Base-by-base conservation (phyloP, 2,888 invertebrate genomes). In the Caenorhabditis sinica region DNA sequence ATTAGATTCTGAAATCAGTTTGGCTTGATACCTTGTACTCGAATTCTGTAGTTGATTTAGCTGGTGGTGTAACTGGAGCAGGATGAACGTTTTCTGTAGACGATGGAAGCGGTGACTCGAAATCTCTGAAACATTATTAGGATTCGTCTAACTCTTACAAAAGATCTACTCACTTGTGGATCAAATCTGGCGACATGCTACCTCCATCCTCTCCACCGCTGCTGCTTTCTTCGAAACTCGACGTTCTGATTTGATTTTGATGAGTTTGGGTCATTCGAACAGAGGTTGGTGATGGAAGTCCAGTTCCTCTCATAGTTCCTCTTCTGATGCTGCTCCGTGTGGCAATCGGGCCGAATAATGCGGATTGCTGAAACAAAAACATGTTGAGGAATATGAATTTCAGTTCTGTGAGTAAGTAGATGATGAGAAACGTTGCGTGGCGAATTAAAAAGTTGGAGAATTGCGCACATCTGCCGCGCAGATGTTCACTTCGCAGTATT, bases 281-380 rank as follows among this genome's bases (percentile, higher is more conserved):
- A 15, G 63, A 65, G 28, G 65, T 9, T 40, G 81, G 72, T 11
- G 80, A 79, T 43, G 75, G 75, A 36, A 84, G 56, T 58, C 68
- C 73, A 23, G 65, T 68, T 66, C 61, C 69, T 33, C 80, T 75
- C 80, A 84, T 80, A 25, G 53, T 58, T 43, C 69, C 58, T 56
- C 84, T 23, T 36, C 83, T 53, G 40, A 65, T 65, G 25, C 79
- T 83, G 49, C 28, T 69, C 0, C 83, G 61, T 6, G 80, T 81
- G 11, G 71, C 45, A 20, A 84, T 72, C 61, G 69, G 80, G 6
- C 84, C 80, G 53, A 84, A 84, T 30, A 84, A 75, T 6, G 75
- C 80, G n/a, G 66, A 71, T 81, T 84, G 80, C 84, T 84, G 84
- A 45, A 83, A 83, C 36, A 33, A 69, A 23, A 28, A n/a, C n/a